Conservation (phyloP, 1,140 invertebrate species). For the Drosophila kepulauana region DNA sequence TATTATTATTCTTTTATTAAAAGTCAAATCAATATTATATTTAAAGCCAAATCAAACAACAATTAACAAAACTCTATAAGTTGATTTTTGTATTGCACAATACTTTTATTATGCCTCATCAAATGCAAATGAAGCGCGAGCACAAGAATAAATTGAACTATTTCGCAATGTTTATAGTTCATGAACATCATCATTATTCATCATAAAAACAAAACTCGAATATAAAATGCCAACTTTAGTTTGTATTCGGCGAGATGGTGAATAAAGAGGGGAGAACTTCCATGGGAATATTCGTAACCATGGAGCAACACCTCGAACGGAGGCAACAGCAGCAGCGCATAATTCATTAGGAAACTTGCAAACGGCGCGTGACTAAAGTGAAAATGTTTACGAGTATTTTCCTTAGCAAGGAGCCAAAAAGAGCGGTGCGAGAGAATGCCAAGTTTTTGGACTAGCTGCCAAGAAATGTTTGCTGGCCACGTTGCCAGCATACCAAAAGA, state of each 20-base stretch:
- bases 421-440: conserved; percentile 43
- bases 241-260: not conserved
- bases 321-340: conserved; percentile 41
- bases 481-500: conserved; percentile 24
- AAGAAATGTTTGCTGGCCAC: conserved; percentile 28
- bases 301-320: conserved; percentile 62
- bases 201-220: conserved; percentile 56
- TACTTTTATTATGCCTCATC: not conserved
- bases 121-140: not conserved
- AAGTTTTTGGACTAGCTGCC: conserved; percentile 45
- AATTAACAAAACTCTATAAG: too few species aligned
- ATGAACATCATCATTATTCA: conserved; percentile 69
- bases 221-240: conserved; percentile 50
- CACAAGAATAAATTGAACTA: conserved; percentile 27
- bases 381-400: conserved; percentile 76
- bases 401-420: conserved; percentile 70
- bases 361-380: conserved; percentile 81
- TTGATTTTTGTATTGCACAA: too few species aligned
- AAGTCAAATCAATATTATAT: too few species aligned
- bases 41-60: too few species aligned
- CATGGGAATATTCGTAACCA: conserved; percentile 3
- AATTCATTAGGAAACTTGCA: conserved; percentile 69
- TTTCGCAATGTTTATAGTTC: conserved; percentile 43
- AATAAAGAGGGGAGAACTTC: not conserved
- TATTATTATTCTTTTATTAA: too few species aligned